These are phyloP conservation scores for Psittacara wagleri DNA, from an alignment of 2,113 vertebrate genomes.

Conservation along the genomic window DNA sequence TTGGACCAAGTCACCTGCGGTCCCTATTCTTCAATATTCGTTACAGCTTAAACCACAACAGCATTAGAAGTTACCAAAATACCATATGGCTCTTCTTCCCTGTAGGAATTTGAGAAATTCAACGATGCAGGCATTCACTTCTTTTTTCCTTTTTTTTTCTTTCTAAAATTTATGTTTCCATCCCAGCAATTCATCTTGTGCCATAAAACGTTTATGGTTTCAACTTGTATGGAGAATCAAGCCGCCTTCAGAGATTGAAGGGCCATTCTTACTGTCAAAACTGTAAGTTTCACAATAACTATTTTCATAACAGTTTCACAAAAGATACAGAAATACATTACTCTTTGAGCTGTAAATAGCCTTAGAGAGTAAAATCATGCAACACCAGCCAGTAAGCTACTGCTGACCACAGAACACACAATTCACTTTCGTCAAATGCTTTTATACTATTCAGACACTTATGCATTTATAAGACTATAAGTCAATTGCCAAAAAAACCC, in stretches of 20 bases:
- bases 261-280: slow-evolving; percentile 39
- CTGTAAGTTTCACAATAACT: slow-evolving; percentile 12
- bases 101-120: neutral
- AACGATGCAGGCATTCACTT: neutral
- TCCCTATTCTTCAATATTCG: neutral
- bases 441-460: neutral
- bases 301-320: slow-evolving; percentile 40
- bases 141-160: neutral
- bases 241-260: slow-evolving; percentile 19
- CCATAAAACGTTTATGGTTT: slow-evolving; percentile 28
- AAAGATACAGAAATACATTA: neutral
- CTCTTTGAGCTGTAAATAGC: neutral
- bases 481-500: neutral
- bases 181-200: slow-evolving; percentile 17
- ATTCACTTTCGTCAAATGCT: neutral
- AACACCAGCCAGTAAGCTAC: neutral
- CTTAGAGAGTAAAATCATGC: neutral
- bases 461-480: neutral
- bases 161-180: slow-evolving; percentile 22
- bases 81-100: neutral
- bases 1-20: neutral
- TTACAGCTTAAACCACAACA: too few species aligned
- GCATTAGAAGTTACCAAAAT: neutral
- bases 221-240: slow-evolving; percentile 16
- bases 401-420: neutral